These are phyloP conservation scores for Neolamprologus kungweensis DNA, from an alignment of 2,113 vertebrate species.

Conservation along the genomic window DNA sequence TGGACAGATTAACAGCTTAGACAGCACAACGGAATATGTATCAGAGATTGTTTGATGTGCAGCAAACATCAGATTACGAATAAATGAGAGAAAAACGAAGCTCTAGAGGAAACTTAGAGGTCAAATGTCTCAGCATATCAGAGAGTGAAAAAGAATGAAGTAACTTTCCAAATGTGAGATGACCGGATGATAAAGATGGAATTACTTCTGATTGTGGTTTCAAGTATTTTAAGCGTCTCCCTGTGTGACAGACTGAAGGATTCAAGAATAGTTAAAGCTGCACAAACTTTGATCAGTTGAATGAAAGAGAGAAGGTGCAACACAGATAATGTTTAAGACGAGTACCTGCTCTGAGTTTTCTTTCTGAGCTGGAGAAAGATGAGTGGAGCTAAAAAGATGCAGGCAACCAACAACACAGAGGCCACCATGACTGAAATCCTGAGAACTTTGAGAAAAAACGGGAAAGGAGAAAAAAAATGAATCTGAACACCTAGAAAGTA, in stretches of 20 bases:
- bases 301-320: accelerated
- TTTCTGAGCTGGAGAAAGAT: accelerated
- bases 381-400: accelerated
- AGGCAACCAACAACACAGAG: background rate
- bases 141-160: background rate
- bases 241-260: background rate
- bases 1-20: background rate
- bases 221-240: background rate
- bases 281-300: background rate
- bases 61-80: accelerated
- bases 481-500: background rate
- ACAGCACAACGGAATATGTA: background rate
- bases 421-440: accelerated
- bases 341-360: background rate
- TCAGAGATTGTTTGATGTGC: background rate
- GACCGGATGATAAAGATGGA: background rate
- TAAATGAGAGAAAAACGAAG: background rate
- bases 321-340: background rate
- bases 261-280: background rate
- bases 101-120: background rate
- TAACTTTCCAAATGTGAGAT: background rate
- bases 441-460: accelerated
- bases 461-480: accelerated
- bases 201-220: background rate
- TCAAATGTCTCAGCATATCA: background rate